Conservation (phyloP, 2,113 vertebrate genomes). For the Talpa occidentalis region DNA sequence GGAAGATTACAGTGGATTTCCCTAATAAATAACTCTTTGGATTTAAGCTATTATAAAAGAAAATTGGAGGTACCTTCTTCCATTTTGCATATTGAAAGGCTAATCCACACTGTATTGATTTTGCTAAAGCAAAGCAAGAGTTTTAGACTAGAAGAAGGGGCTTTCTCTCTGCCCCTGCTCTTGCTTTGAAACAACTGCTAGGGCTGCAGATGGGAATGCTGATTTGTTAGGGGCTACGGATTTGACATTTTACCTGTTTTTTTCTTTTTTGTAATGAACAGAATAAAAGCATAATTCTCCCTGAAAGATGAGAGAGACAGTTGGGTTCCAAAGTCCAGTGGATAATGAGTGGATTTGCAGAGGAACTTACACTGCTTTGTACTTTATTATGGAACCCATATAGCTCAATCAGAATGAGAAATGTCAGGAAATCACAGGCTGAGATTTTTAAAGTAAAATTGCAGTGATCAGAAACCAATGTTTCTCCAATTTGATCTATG, state of each 20-base stretch:
- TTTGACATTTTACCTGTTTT: neutral
- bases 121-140: conserved; percentile 68
- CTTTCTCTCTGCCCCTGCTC: conserved; percentile 33
- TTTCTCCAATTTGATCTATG: conserved; percentile 6
- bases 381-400: conserved; percentile 45
- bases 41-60: conserved; percentile 67
- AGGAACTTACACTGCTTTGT: conserved; percentile 66
- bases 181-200: conserved; percentile 2
- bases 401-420: conserved; percentile 4
- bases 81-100: conserved; percentile 82
- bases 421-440: conserved; percentile 6
- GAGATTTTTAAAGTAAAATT: neutral
- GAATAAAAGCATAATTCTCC: conserved; percentile 54
- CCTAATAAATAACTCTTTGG: conserved; percentile 67
- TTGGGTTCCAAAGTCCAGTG: conserved; percentile 54
- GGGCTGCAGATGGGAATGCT: conserved; percentile 52
- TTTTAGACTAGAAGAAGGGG: conserved; percentile 56
- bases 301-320: conserved; percentile 38
- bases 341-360: conserved; percentile 47
- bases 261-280: neutral
- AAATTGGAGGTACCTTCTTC: conserved; percentile 66
- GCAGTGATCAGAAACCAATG: neutral
- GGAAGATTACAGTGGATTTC: conserved; percentile 57
- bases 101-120: conserved; percentile 74
- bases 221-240: conserved; percentile 37